phyloP scores from a whole-genome alignment of 2,797 vertebrate species.

The Ficedula albicollis region DNA sequence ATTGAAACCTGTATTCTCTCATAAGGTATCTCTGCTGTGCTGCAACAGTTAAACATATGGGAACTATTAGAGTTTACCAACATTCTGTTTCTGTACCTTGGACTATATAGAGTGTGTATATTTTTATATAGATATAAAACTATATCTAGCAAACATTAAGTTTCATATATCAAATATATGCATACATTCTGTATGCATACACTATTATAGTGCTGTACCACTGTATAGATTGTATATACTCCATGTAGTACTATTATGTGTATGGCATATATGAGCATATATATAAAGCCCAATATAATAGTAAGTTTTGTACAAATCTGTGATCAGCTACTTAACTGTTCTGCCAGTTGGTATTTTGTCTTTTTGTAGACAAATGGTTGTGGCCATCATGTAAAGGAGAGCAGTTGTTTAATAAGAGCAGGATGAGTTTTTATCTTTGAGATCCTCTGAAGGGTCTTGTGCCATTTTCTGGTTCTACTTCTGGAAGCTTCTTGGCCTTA shows the following conservation, averaged over 20 bases:
- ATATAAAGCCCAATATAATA: not conserved
- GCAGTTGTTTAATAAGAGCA: not conserved
- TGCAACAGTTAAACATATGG: not conserved
- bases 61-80: not conserved
- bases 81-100: not conserved
- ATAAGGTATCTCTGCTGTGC: not conserved
- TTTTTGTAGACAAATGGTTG: not conserved
- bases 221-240: not conserved
- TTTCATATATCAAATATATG: not conserved
- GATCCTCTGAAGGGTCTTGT: not conserved
- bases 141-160: not conserved
- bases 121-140: not conserved
- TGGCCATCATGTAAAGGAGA: not conserved
- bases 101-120: fast-evolving
- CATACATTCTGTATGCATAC: not conserved
- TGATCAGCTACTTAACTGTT: not conserved
- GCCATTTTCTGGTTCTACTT: not conserved
- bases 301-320: not conserved
- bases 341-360: not conserved
- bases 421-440: not conserved
- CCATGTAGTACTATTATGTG: not conserved
- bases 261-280: not conserved
- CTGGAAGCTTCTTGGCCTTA: not conserved
- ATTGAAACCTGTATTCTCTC: not conserved
- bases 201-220: not conserved